These are phyloP conservation scores for Hypsibius dujardini DNA, from an alignment of 1,140 invertebrate genomes.

Conservation along the genomic window DNA sequence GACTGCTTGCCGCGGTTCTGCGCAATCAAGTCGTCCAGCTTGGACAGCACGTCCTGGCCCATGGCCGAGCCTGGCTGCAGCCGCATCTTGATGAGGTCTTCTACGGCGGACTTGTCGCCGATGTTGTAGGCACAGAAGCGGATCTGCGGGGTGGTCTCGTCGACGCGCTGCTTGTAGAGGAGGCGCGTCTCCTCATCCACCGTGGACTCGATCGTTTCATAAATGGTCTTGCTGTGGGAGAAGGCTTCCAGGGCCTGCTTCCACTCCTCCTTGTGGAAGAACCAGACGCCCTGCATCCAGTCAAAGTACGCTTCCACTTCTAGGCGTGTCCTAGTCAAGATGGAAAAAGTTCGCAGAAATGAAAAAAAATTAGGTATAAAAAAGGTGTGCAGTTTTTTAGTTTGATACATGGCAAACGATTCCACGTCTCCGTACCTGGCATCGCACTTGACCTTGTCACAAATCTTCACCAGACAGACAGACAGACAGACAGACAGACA, in stretches of 20 bases:
- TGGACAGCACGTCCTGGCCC: slow-evolving; percentile 31
- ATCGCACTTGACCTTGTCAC: slow-evolving; percentile 39
- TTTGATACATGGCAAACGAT: too few species aligned
- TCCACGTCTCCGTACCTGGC: slow-evolving; percentile 20
- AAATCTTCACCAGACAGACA: slow-evolving; percentile 50
- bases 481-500: too few species aligned
- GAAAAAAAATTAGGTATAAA: too few species aligned
- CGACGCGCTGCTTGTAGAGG: slow-evolving; percentile 58
- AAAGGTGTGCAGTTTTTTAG: too few species aligned
- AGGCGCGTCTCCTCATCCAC: slow-evolving; percentile 59
- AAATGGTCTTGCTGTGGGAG: slow-evolving; percentile 76
- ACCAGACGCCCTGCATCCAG: slow-evolving; percentile 68
- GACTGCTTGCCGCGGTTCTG: slow-evolving; percentile 63
- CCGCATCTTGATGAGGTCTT: slow-evolving; percentile 53
- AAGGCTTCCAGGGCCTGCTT: slow-evolving; percentile 64
- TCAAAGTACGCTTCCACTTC: slow-evolving; percentile 84
- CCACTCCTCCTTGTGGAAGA: slow-evolving; percentile 80
- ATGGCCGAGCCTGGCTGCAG: slow-evolving; percentile 22
- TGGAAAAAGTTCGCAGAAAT: too few species aligned
- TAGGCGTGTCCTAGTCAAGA: too few species aligned
- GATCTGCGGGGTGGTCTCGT: slow-evolving; percentile 72
- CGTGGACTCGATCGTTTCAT: slow-evolving; percentile 63
- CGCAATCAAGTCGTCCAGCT: slow-evolving; percentile 43
- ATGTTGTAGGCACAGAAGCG: slow-evolving; percentile 89
- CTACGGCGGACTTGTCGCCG: slow-evolving; percentile 63